phyloP scores from a whole-genome alignment of 2,113 vertebrate genomes.

The Trematomus loennbergii region DNA sequence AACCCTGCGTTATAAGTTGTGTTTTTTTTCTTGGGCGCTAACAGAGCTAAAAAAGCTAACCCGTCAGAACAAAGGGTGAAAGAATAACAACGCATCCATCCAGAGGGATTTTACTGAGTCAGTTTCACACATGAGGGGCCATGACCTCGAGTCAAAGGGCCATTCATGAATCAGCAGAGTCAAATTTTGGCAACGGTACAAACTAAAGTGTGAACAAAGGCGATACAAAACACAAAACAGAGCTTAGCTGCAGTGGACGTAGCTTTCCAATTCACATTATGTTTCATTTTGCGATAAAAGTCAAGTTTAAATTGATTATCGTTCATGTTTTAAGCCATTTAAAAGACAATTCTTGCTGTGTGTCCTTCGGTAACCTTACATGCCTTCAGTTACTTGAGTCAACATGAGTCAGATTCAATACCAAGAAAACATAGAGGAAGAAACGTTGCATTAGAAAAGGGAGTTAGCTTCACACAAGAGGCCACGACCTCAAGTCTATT shows the following conservation, averaged over 20 bases:
- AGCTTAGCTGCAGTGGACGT: not conserved
- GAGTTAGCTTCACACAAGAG: no score
- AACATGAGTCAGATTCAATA: not conserved
- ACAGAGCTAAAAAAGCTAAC: not conserved
- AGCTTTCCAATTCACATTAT: not conserved
- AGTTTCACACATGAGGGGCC: conserved; percentile 6
- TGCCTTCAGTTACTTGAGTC: not conserved
- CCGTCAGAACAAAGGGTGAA: not conserved
- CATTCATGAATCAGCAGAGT: conserved; percentile 42
- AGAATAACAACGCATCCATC: not conserved
- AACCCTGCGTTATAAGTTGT: not conserved
- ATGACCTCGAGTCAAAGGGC: not conserved
- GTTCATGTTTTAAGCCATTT: not conserved
- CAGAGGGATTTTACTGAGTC: not conserved
- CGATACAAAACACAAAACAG: conserved; percentile 1
- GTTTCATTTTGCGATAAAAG: not conserved
- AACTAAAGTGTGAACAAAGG: conserved; percentile 43
- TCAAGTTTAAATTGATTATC: not conserved
- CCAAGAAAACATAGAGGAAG: no score
- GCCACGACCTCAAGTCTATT: no score
- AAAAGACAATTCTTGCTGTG: not conserved
- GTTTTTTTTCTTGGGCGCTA: not conserved
- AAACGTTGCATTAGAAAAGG: no score
- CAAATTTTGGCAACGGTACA: conserved; percentile 22
- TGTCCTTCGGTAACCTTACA: not conserved